Conservation (phyloP, 2,888 invertebrate genomes). For the Philereme vetulata region DNA sequence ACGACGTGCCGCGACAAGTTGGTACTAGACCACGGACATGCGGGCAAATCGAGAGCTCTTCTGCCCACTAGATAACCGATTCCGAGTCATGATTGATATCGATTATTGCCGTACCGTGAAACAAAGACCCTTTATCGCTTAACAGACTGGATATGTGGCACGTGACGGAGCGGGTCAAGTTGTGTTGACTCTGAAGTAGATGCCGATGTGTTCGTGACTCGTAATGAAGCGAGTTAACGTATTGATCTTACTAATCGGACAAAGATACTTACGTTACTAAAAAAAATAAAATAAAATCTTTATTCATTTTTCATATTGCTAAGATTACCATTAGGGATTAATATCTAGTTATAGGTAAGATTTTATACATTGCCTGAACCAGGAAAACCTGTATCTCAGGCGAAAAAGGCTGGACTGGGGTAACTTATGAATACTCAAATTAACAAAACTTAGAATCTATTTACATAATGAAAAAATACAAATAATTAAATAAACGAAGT, state of each 20-base stretch:
- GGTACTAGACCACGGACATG: slow-evolving; percentile 57
- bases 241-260: neutral
- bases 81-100: slow-evolving; percentile 65
- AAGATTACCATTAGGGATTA: too few relatives aligned
- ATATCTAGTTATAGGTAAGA: too few relatives aligned
- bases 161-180: slow-evolving; percentile 22
- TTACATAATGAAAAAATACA: too few relatives aligned
- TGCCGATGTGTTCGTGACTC: neutral
- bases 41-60: slow-evolving; percentile 56
- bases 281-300: too few relatives aligned
- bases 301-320: too few relatives aligned
- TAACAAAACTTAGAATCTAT: too few relatives aligned
- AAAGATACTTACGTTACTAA: too few relatives aligned
- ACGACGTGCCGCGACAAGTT: slow-evolving; percentile 52
- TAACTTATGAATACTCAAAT: too few relatives aligned
- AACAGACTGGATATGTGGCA: slow-evolving; percentile 23
- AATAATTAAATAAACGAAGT: too few relatives aligned
- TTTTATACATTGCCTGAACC: too few relatives aligned
- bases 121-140: slow-evolving; percentile 55
- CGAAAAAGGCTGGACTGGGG: too few relatives aligned
- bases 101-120: slow-evolving; percentile 52
- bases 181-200: slow-evolving; percentile 2
- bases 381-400: too few relatives aligned
- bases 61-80: slow-evolving; percentile 63
- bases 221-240: neutral